phyloP scores from a whole-genome alignment of 2,797 vertebrate species.

The Alca torda region DNA sequence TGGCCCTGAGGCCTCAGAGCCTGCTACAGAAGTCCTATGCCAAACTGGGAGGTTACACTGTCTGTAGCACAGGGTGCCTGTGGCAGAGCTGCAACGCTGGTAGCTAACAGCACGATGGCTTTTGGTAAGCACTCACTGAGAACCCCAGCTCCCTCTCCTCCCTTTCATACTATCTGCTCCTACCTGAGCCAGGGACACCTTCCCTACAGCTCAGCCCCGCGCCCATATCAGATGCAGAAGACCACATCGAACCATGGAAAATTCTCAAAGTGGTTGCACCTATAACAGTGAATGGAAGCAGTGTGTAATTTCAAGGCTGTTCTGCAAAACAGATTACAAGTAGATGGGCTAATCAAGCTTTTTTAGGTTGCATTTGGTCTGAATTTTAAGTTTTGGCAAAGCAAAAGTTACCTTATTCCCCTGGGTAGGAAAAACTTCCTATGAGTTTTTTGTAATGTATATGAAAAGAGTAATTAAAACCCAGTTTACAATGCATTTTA shows the following conservation, averaged over 20 bases:
- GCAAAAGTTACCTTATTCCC: not conserved
- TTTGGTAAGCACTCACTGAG: not conserved
- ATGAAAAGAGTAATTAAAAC: not conserved
- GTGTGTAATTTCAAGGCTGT: not conserved
- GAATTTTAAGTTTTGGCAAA: not conserved
- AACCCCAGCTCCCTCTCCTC: not conserved
- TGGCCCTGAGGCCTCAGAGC: not conserved
- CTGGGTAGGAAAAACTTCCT: not conserved
- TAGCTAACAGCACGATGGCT: accelerated
- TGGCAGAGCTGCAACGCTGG: not conserved
- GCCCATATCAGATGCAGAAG: not conserved
- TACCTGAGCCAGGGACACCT: not conserved
- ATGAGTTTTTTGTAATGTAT: not conserved
- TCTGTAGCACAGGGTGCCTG: not conserved
- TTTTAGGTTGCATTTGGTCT: not conserved
- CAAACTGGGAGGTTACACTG: not conserved
- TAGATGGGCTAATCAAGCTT: not conserved
- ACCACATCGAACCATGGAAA: accelerated
- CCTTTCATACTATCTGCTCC: not conserved
- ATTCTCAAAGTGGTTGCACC: not conserved
- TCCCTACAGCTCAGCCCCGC: not conserved
- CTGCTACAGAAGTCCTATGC: not conserved
- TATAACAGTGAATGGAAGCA: not conserved
- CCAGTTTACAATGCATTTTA: not conserved
- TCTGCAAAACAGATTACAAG: not conserved